These are phyloP conservation scores for Drosophila takahashii DNA, from an alignment of 1,140 invertebrate genomes.

Conservation along the genomic window DNA sequence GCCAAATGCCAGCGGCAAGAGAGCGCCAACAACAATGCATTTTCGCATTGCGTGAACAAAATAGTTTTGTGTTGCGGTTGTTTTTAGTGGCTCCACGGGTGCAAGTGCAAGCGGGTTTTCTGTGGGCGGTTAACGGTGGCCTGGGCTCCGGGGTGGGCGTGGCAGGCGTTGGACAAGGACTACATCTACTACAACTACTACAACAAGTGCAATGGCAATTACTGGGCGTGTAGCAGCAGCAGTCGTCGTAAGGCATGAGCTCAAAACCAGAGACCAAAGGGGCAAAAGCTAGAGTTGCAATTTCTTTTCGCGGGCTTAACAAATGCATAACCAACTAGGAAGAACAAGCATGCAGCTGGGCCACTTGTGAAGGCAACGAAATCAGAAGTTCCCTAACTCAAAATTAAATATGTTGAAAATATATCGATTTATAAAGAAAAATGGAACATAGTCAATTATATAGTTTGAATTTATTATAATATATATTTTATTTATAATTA, in stretches of 20 bases:
- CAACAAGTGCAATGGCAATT: constrained; percentile 69
- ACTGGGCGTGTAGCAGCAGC: constrained; percentile 55
- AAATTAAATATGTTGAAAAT: too few relatives aligned
- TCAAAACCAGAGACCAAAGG: constrained; percentile 2
- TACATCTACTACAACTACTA: constrained; percentile 41
- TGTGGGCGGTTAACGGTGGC: constrained; percentile 6
- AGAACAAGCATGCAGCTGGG: constrained; percentile 2
- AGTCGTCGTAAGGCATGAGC: constrained; percentile 38
- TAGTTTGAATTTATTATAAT: too few relatives aligned
- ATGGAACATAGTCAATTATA: too few relatives aligned
- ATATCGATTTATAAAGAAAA: too few relatives aligned
- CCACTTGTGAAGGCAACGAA: not conserved
- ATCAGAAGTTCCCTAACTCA: not conserved
- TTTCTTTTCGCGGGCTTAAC: constrained; percentile 52
- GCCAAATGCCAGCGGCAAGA: constrained; percentile 67
- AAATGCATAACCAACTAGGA: constrained; percentile 62
- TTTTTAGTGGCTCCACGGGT: constrained; percentile 64
- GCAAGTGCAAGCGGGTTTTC: constrained; percentile 24
- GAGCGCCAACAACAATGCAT: constrained; percentile 62
- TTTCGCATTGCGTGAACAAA: constrained; percentile 81
- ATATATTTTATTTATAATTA: too few relatives aligned
- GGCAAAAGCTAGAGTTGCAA: constrained; percentile 49
- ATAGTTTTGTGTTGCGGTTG: constrained; percentile 81
- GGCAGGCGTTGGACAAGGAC: constrained; percentile 42
- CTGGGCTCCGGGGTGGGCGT: constrained; percentile 1